phyloP scores from a whole-genome alignment of 1,140 invertebrate genomes.

The Sycophaga agraensis region DNA sequence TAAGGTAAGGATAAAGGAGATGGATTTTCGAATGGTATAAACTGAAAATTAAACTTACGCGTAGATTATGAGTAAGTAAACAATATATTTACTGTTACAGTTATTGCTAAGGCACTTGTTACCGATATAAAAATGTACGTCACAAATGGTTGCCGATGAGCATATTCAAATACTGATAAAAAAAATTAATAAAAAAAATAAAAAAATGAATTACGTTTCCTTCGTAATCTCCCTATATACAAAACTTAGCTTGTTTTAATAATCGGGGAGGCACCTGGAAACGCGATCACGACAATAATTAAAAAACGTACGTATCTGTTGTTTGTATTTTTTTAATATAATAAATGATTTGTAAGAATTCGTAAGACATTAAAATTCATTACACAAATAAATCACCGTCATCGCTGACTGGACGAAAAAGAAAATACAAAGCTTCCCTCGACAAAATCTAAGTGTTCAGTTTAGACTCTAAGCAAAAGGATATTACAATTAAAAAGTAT shows the following conservation, averaged over 20 bases:
- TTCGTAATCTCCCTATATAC: constrained; percentile 42
- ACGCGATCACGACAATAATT: constrained; percentile 14
- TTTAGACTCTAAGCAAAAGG: constrained; percentile 23
- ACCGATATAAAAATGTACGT: constrained; percentile 56
- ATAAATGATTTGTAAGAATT: constrained; percentile 21
- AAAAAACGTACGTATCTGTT: constrained; percentile 21
- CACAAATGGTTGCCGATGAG: constrained; percentile 54
- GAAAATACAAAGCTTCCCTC: constrained; percentile 21
- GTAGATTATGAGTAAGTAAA: constrained; percentile 50
- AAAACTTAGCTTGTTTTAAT: constrained; percentile 7
- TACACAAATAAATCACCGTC: constrained; percentile 25
- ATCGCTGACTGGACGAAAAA: constrained; percentile 26
- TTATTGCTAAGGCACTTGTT: constrained; percentile 56
- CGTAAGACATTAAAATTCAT: constrained; percentile 21
- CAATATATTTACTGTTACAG: constrained; percentile 56
- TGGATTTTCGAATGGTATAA: not conserved
- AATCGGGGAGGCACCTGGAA: constrained; percentile 10
- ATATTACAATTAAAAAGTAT: constrained; percentile 29
- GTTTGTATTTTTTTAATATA: constrained; percentile 14
- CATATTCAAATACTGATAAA: constrained; percentile 57
- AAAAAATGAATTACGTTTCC: constrained; percentile 45
- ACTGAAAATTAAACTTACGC: not conserved
- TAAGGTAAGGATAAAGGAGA: not conserved
- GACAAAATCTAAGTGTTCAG: constrained; percentile 24
- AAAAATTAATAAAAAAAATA: constrained; percentile 24